These are phyloP conservation scores for Cyclophora albipunctata DNA, from an alignment of 2,888 invertebrate species.

Conservation along the genomic window DNA sequence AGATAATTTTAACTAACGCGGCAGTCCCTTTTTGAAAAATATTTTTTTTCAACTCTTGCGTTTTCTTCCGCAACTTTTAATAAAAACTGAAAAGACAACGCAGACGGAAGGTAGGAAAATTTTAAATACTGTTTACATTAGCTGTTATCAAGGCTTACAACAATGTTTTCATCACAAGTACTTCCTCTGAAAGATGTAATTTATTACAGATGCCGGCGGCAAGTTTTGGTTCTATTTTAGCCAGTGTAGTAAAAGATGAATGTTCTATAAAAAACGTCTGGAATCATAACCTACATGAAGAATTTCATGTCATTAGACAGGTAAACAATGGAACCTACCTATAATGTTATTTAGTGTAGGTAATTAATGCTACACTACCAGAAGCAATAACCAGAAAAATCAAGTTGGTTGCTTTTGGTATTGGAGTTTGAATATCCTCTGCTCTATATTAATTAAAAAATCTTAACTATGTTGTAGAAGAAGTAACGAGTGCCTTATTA, in stretches of 20 bases:
- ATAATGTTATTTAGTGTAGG: too few species aligned
- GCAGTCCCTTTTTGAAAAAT: too few species aligned
- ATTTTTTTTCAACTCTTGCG: too few species aligned
- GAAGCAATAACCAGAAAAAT: too few species aligned
- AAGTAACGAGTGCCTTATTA: too few species aligned
- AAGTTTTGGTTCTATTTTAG: slow-evolving; percentile 76
- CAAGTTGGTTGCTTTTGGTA: too few species aligned
- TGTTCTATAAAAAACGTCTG: slow-evolving; percentile 98
- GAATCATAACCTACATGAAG: slow-evolving; percentile 97
- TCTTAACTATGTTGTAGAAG: too few species aligned
- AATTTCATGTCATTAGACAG: slow-evolving; percentile 95
- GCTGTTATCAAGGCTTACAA: not conserved
- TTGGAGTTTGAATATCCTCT: too few species aligned
- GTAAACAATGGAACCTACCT: slow-evolving; percentile 48
- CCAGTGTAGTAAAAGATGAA: slow-evolving; percentile 77
- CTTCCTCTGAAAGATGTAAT: not conserved
- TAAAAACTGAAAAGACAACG: slow-evolving; percentile 3
- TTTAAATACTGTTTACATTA: not conserved
- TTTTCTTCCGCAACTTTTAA: too few species aligned
- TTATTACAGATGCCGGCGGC: slow-evolving; percentile 79
- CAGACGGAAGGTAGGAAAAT: slow-evolving; percentile 3
- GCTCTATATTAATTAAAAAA: too few species aligned
- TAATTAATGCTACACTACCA: too few species aligned
- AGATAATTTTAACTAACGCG: too few species aligned
- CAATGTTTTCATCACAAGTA: not conserved